Evolutionary conservation across 2,888 invertebrate species (phyloP), one percentile per base, ranked within the genome.

Genomic region (Biston betularia): DNA sequence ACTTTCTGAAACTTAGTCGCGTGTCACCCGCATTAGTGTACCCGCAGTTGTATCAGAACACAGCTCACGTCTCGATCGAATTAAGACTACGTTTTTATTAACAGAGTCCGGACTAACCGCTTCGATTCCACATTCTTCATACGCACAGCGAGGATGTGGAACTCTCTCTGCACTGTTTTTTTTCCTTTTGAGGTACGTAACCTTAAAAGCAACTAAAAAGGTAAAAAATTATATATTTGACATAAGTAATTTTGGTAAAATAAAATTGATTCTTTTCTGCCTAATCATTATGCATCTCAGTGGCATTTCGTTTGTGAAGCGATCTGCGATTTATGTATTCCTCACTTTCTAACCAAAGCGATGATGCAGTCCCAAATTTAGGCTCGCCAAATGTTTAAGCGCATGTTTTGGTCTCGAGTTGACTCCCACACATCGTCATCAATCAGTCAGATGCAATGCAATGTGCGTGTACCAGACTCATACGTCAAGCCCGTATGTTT

Each of bases 391-490:
- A 15, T n/a, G 60, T 44, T 49, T 64, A 49, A 59, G 55, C 59
- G 45, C 35, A 54, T 55, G 60, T 60, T 65, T 56, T 56, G 24
- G 45, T 52, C 50, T 61, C 60, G 65, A 60, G 55, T 44, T 65
- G 57, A 65, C 65, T 56, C 65, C 65, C 65, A 62, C 62, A 58
- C 53, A 48, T 33, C 62, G 46, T 66, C 62, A 49, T 66, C 61
- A 62, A 66, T 66, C 66, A 54, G 33, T 35, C 34, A 24, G 12
- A 46, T 5, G 12, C 52, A 40, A 58, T 58, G 53, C 44, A 46
- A 53, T 7, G 53, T 58, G 35, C 46, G 33, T 52, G 12, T 38
- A 24, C 42, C 54, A 54, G 54, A 12, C 24, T 8, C 54, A 42
- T 54, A 54, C 33, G 42, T 54, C 54, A 54, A 12, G n/a, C 54